Percentiles rank a stretch among this genome's conserved stretches.
These are phyloP conservation scores for Nothocercus nigrocapillus DNA, from an alignment of 2,113 vertebrate genomes.

Conservation along the genomic window DNA sequence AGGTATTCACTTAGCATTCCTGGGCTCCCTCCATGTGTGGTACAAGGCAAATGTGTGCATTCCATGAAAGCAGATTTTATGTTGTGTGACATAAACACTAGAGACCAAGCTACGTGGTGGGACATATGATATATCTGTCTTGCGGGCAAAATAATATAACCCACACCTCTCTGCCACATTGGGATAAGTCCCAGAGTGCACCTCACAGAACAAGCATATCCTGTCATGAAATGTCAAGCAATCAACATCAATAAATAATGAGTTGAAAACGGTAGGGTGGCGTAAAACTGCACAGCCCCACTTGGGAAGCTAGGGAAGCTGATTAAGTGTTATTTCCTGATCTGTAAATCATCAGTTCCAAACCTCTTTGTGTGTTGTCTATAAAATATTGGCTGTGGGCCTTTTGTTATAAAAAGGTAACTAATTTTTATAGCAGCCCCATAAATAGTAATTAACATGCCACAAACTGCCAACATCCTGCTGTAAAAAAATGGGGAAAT, in stretches of 20 bases:
- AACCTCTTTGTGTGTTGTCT: constrained; percentile 66
- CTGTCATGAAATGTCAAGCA: constrained; percentile 54
- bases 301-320: constrained; percentile 56
- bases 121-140: constrained; percentile 33
- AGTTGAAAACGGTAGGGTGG: constrained; percentile 64
- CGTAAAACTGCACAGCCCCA: constrained; percentile 23
- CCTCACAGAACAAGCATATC: constrained; percentile 45
- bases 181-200: constrained; percentile 57
- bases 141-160: constrained; percentile 15
- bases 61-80: constrained; percentile 12
- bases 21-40: constrained; percentile 32
- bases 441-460: constrained; percentile 75
- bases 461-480: constrained; percentile 67
- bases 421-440: constrained; percentile 72
- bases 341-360: constrained; percentile 79
- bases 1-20: constrained; percentile 2
- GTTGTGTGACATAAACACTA: constrained; percentile 37
- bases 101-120: neutral
- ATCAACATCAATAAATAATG: constrained; percentile 66
- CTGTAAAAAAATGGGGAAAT: constrained; percentile 61
- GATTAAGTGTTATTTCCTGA: constrained; percentile 81
- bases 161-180: neutral
- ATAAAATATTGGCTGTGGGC: constrained; percentile 75
- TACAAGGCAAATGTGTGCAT: neutral
- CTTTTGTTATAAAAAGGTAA: constrained; percentile 76